Evolutionary conservation across 2,888 invertebrate species (phyloP), one percentile per base, ranked within the genome.

Genomic region (Coenonympha glycerion): DNA sequence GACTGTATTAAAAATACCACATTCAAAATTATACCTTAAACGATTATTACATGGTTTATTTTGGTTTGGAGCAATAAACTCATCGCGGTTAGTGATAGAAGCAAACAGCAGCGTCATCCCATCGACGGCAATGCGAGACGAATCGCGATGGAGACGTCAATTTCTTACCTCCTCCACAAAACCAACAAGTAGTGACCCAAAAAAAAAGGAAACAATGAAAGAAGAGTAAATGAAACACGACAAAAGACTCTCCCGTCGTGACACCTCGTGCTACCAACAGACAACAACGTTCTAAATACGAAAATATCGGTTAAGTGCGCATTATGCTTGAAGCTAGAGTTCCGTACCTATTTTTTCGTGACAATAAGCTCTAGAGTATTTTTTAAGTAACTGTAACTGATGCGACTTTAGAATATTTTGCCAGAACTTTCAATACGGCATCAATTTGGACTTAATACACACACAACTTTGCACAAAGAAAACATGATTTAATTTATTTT

Each of bases 141-240:
- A 82, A 85, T 74, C 66, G 73, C 77, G 67, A 82, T 77, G 73
- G 69, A 84, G 78, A 76, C 82, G 79, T 82, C 79, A 79, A 79
- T 82, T 74, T 76, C 75, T 76, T 67, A 71, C 75, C 70, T 78
- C 76, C 76, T 75, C 71, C 69, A 83, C 72, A 82, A 84, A 85
- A 84, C 81, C 83, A 82, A 85, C 84, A 83, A 81, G 78, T 76
- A 70, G 69, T 70, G 66, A 68, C 69, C 59, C 59, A 70, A 75
- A 74, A 71, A 72, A 68, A 68, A 64, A n/a, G n/a, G 60, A 68
- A 68, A 49, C 56, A 56, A 63, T 55, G 58, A 56, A 56, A 60
- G 48, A 6, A 55, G 52, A 54, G 56, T 59, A 68, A 61, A 60
- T 56, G 60, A 64, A 64, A 61, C 64, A 66, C 59, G 54, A 55